Conservation (phyloP, 2,888 invertebrate genomes). For the Rhingia campestris region DNA sequence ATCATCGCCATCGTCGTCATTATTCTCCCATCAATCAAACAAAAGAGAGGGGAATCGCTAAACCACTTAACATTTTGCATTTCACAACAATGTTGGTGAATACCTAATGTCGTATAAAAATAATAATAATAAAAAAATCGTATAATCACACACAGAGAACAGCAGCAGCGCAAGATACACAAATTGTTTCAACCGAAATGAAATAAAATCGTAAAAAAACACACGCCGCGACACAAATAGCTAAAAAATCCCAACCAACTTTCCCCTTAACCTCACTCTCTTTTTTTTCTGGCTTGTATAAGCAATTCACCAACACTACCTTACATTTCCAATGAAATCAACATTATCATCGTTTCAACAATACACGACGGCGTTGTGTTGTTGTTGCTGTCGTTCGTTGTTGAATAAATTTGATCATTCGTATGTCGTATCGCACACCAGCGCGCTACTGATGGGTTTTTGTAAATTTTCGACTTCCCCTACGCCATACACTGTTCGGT, state of each 20-base stretch:
- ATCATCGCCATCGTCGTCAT: slow-evolving; percentile 42
- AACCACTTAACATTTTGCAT: slow-evolving; percentile 50
- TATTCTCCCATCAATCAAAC: slow-evolving; percentile 67
- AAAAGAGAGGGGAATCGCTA: slow-evolving; percentile 62
- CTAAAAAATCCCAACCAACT: slow-evolving; percentile 51
- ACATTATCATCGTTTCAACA: slow-evolving; percentile 55
- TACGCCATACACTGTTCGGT: slow-evolving; percentile 11
- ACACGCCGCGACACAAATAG: slow-evolving; percentile 65
- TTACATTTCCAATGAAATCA: slow-evolving; percentile 61
- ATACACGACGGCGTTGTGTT: slow-evolving; percentile 18
- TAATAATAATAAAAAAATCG: slow-evolving; percentile 3
- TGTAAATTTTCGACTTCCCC: slow-evolving; percentile 20
- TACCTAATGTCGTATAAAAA: slow-evolving; percentile 36
- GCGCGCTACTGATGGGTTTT: slow-evolving; percentile 30
- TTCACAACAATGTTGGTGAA: slow-evolving; percentile 64
- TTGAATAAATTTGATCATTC: slow-evolving; percentile 62
- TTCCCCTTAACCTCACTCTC: slow-evolving; percentile 62
- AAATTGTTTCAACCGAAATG: slow-evolving; percentile 59
- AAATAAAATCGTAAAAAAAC: slow-evolving; percentile 32
- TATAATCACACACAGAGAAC: slow-evolving; percentile 30
- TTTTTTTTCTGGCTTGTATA: slow-evolving; percentile 14
- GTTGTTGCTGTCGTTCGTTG: slow-evolving; percentile 45
- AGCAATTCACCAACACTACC: slow-evolving; percentile 55
- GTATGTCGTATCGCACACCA: not conserved
- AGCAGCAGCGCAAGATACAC: slow-evolving; percentile 7